Percentiles rank a stretch among this genome's conserved stretches.
Evolutionary conservation across 2,797 vertebrate genomes (phyloP).

Genomic region (Eulemur mongoz): DNA sequence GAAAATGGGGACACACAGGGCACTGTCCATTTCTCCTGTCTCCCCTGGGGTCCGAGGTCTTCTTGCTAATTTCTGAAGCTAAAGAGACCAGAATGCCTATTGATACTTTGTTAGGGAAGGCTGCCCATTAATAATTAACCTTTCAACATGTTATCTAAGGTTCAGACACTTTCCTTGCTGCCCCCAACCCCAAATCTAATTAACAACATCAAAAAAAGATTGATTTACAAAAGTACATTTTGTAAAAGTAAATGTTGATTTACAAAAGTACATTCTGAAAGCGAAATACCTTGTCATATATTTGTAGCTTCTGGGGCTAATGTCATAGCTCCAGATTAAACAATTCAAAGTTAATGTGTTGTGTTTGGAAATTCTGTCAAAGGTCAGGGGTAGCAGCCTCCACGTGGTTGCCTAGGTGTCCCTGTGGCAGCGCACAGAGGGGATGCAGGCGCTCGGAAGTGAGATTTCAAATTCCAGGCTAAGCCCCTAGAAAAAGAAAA

Average conservation of each 20-base stretch:
- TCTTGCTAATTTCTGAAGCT: slow-evolving; percentile 73
- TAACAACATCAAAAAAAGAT: not conserved
- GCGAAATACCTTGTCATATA: slow-evolving; percentile 19
- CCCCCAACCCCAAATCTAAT: slow-evolving; percentile 40
- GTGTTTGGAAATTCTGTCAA: slow-evolving; percentile 70
- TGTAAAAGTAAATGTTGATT: not conserved
- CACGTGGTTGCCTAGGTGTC: slow-evolving; percentile 32
- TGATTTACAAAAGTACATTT: not conserved
- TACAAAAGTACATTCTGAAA: not conserved
- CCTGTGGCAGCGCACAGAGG: slow-evolving; percentile 42
- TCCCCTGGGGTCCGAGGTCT: slow-evolving; percentile 39
- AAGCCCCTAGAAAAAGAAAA: not conserved
- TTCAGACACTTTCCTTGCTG: slow-evolving; percentile 33
- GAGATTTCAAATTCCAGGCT: not conserved
- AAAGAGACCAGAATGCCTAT: slow-evolving; percentile 73
- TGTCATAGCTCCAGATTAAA: slow-evolving; percentile 30
- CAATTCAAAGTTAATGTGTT: slow-evolving; percentile 2
- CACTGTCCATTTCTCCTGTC: slow-evolving; percentile 81
- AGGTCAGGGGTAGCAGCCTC: slow-evolving; percentile 52
- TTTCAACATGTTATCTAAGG: slow-evolving; percentile 39
- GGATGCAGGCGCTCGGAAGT: not conserved
- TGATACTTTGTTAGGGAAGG: slow-evolving; percentile 72
- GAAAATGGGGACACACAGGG: slow-evolving; percentile 63
- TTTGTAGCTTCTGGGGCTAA: slow-evolving; percentile 56
- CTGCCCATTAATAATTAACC: slow-evolving; percentile 87